A percentile compares a stretch with the other conserved stretches of the same genome.
These are phyloP conservation scores for Smutsia temminckii DNA, from an alignment of 2,797 vertebrate genomes.

Conservation along the genomic window DNA sequence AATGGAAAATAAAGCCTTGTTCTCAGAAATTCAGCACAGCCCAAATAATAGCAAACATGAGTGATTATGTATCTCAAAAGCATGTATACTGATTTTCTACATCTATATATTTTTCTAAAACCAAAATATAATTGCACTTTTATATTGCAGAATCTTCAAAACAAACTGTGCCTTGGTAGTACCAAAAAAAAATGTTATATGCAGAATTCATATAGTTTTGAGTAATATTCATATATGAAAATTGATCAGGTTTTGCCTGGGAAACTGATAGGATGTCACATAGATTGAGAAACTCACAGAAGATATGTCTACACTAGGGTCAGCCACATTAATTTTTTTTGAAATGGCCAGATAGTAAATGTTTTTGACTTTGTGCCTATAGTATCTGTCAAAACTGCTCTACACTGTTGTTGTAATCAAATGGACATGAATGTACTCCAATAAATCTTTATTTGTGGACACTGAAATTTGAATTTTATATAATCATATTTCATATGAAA, in stretches of 20 bases:
- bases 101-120: constrained; percentile 67
- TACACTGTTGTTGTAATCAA: not conserved
- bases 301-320: not conserved
- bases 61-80: constrained; percentile 70
- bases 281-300: not conserved
- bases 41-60: constrained; percentile 77
- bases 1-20: constrained; percentile 81
- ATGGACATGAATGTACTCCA: not conserved
- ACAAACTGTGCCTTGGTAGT: not conserved
- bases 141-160: constrained; percentile 45
- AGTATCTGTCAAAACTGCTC: not conserved
- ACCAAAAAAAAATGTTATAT: not conserved
- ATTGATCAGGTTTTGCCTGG: not conserved
- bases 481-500: not conserved
- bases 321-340: not conserved
- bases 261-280: not conserved
- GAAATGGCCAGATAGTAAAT: not conserved
- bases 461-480: not conserved
- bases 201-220: not conserved
- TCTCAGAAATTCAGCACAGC: constrained; percentile 71
- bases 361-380: not conserved
- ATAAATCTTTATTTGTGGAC: constrained; percentile 43
- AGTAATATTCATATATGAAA: not conserved
- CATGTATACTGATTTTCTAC: constrained; percentile 55
- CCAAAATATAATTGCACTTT: constrained; percentile 43